Evolutionary conservation across 2,797 vertebrate species (phyloP).

Genomic region (Pterois miles): DNA sequence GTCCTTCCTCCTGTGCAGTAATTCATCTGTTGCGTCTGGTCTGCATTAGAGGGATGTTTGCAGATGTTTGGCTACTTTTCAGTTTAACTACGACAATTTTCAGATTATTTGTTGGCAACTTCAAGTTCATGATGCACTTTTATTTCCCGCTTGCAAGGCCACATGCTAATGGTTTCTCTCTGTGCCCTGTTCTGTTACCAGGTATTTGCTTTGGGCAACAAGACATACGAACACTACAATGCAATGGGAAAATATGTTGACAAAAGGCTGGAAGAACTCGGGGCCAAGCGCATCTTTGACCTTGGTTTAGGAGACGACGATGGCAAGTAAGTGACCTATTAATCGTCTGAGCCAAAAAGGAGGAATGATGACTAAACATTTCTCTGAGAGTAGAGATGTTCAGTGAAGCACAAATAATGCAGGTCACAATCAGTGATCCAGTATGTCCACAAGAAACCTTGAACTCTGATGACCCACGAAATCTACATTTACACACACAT

Average conservation of each 20-base stretch:
- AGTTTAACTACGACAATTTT: not conserved
- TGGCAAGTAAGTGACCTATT: conserved; percentile 89
- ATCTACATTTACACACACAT: not conserved
- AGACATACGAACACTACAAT: conserved; percentile 98
- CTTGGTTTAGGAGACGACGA: conserved; percentile 96
- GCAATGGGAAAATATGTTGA: conserved; percentile 97
- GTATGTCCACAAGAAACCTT: not conserved
- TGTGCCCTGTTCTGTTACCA: conserved; percentile 63
- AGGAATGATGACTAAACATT: not conserved
- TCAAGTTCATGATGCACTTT: not conserved
- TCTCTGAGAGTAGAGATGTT: not conserved
- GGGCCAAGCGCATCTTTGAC: conserved; percentile 93
- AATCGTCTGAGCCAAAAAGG: not conserved
- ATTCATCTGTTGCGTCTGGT: not conserved
- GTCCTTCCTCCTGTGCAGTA: not conserved
- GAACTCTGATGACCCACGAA: not conserved
- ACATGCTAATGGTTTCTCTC: not conserved
- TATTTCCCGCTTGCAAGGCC: not conserved
- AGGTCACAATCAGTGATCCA: not conserved
- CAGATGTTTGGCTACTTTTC: no score
- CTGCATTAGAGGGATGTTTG: not conserved
- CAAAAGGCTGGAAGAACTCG: conserved; percentile 92
- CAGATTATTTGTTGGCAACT: not conserved
- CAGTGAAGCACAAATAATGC: not conserved
- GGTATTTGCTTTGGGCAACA: conserved; percentile 98